Base-by-base conservation (phyloP, 1,140 invertebrate genomes). In the Drosophila kurseongensis region DNA sequence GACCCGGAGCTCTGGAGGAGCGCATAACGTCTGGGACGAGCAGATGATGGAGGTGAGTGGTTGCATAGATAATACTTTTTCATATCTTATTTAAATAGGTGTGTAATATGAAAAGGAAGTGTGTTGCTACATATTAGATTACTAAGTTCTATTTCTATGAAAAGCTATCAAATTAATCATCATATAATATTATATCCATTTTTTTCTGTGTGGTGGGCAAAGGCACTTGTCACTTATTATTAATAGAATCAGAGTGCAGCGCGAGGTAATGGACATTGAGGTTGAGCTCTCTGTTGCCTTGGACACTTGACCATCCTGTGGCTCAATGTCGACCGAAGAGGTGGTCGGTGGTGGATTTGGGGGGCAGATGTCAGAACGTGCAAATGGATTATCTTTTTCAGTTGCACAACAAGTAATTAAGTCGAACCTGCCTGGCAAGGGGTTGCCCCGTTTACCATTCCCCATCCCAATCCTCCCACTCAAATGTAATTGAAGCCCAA, bases 1-100 rank as follows among this genome's bases (percentile, higher is more conserved):
- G 5, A 92, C 91, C 18, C 75, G 91, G 45, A 92, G 91, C 44
- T 91, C 91, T 47, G 90, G 91, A 29, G 91, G 82, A 12, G 78
- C 78, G 8, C 90, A 92, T 8, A 92, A 92, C 48, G 81, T 92
- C 18, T 93, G 92, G 77, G 93, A 94, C 67, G 93, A 94, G 56
- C 89, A 93, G 41, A 90, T 93, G 80, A 82, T 93, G 76, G 93
- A 94, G 91, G 93, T 94, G 73, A 91, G 84, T 80, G 38, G 12
- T 9, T 38, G 29, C 29, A 32, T 8, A 32, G 7, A 8, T 32
- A 8, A 32, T 32, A 32, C 23, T 23, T 23, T 23, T 23, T 23
- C 23, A 23, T 23, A 23, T 23, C 23, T 2, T 23, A 23, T 23
- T 23, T 4, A 23, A 23, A 23, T 23, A 23, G 18, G 18, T 23